Conservation (phyloP, 2,888 invertebrate genomes). For the Cephus pulcher region DNA sequence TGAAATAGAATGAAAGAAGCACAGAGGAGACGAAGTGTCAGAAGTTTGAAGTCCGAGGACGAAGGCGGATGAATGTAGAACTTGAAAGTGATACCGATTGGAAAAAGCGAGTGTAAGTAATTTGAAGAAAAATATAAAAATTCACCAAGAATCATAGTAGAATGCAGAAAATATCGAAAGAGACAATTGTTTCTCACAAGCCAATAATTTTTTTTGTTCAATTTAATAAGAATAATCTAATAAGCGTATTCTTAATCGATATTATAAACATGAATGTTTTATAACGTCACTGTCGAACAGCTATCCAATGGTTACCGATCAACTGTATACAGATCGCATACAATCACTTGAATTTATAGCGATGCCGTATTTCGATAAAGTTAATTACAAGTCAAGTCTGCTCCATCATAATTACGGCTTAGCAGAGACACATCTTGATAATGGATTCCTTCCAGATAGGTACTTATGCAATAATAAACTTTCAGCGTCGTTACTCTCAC, state of each 20-base stretch:
- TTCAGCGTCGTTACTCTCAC: neutral
- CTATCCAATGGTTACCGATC: neutral
- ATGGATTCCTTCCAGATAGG: neutral
- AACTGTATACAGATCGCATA: neutral
- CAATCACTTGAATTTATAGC: neutral
- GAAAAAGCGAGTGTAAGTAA: neutral
- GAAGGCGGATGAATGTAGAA: neutral
- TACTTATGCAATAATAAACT: neutral
- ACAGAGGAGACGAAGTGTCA: neutral
- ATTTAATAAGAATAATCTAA: too few species aligned
- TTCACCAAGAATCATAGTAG: neutral
- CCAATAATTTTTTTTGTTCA: neutral
- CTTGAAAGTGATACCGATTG: neutral
- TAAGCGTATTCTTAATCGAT: too few species aligned
- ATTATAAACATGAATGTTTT: too few species aligned
- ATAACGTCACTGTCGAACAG: too few species aligned
- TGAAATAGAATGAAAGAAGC: neutral
- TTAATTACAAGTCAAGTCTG: neutral
- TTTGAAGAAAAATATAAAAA: neutral
- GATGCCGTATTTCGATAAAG: neutral
- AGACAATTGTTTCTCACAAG: neutral
- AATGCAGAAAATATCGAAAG: neutral
- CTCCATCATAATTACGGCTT: neutral
- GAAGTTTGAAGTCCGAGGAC: neutral
- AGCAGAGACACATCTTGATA: neutral